A percentile compares a stretch with the other conserved stretches of the same genome.
phyloP scores from a whole-genome alignment of 2,888 invertebrate genomes.

The Habrosyne pyritoides region DNA sequence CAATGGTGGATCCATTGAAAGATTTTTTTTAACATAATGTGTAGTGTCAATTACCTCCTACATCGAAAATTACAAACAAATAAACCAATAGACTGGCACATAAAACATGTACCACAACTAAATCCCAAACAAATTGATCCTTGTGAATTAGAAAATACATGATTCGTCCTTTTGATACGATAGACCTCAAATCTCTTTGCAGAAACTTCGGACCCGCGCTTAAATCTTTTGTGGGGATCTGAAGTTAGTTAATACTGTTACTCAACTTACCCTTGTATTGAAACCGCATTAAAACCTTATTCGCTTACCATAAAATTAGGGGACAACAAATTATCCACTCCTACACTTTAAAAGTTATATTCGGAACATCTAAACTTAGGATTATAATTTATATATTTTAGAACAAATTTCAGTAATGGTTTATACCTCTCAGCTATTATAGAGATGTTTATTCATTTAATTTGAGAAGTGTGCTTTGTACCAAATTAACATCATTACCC shows the following conservation, averaged over 20 bases:
- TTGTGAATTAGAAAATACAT: constrained; percentile 31
- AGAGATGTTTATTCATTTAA: no score
- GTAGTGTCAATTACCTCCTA: no score
- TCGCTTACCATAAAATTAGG: constrained; percentile 17
- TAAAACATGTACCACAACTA: background rate
- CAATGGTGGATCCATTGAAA: no score
- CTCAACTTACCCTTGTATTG: constrained; percentile 20
- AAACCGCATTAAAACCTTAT: constrained; percentile 28
- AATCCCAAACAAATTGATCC: background rate
- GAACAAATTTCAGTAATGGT: background rate
- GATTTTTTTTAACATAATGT: no score
- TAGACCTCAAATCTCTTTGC: constrained; percentile 44
- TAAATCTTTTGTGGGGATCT: constrained; percentile 47
- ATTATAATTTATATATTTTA: background rate
- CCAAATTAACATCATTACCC: no score
- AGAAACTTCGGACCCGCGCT: constrained; percentile 43
- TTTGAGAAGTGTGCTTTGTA: no score
- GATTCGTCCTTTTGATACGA: constrained; percentile 41
- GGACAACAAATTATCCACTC: constrained; percentile 14
- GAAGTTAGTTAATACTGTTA: constrained; percentile 44
- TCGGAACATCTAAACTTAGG: background rate
- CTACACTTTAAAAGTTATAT: background rate
- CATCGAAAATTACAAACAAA: no score
- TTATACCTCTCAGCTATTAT: background rate
- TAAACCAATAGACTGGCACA: no score